Conservation (phyloP, 2,888 invertebrate genomes). For the Drosophila melanosoma region DNA sequence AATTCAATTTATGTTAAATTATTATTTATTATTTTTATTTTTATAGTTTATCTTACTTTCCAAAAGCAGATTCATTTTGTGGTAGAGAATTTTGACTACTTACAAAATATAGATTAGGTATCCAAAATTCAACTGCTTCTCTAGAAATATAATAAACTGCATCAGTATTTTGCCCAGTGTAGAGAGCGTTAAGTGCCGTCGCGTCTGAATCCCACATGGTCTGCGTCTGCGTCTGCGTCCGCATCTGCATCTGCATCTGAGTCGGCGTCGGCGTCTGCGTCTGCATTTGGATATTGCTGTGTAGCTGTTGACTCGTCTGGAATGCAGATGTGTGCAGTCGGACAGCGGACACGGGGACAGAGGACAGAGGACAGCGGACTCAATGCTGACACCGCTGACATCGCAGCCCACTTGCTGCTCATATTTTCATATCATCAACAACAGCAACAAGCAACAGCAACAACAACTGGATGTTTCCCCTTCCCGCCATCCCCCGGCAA, state of each 20-base stretch:
- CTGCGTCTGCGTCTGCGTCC: constrained; percentile 42
- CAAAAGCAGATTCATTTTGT: not conserved
- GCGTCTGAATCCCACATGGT: constrained; percentile 81
- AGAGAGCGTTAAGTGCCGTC: constrained; percentile 66
- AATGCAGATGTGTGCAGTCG: constrained; percentile 74
- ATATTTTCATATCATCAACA: constrained; percentile 65
- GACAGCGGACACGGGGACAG: constrained; percentile 30
- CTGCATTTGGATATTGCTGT: constrained; percentile 7
- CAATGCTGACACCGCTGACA: constrained; percentile 35
- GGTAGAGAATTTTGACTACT: not conserved
- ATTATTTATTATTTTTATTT: not conserved
- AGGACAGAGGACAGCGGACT: constrained; percentile 10
- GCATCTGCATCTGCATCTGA: constrained; percentile 31
- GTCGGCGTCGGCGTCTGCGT: constrained; percentile 18
- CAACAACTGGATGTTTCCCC: constrained; percentile 17
- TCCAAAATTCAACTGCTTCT: not conserved
- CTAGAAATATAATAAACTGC: rapidly evolving
- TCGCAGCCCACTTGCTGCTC: constrained; percentile 74
- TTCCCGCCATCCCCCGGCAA: constrained; percentile 3
- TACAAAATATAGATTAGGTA: not conserved
- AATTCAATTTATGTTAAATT: not conserved
- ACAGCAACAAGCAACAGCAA: constrained; percentile 41
- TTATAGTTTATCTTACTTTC: not conserved
- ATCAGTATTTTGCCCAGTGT: not conserved
- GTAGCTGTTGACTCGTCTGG: constrained; percentile 67